Evolutionary conservation across 1,140 invertebrate genomes (phyloP).

Genomic region (Antheraea mylitta): DNA sequence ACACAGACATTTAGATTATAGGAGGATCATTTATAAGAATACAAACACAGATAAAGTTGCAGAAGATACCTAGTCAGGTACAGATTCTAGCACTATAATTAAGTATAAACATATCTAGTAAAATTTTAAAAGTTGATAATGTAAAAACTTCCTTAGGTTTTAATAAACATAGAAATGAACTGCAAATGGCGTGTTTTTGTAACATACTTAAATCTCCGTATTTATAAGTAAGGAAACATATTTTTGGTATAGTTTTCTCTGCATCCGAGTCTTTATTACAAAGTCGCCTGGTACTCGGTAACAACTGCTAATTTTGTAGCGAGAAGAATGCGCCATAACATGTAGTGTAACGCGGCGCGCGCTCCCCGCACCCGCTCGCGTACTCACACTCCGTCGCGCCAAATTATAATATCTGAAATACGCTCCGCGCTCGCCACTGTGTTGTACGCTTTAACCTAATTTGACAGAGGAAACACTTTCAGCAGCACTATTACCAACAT

Average conservation of each 20-base stretch:
- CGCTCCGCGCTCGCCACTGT: neutral
- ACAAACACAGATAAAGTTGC: too few species aligned
- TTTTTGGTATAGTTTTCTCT: neutral
- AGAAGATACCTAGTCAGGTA: too few species aligned
- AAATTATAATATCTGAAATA: neutral
- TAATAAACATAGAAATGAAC: too few species aligned
- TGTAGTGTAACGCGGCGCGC: neutral
- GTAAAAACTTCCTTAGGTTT: too few species aligned
- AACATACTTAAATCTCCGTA: too few species aligned
- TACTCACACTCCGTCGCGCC: neutral
- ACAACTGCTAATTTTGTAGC: constrained; percentile 27
- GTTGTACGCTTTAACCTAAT: constrained; percentile 6
- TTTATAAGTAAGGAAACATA: neutral
- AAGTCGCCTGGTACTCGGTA: constrained; percentile 9
- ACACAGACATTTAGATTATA: too few species aligned
- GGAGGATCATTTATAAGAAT: too few species aligned
- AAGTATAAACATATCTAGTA: too few species aligned
- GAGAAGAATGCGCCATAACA: constrained; percentile 25
- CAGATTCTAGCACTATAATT: too few species aligned
- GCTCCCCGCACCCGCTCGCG: constrained; percentile 1
- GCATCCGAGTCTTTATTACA: constrained; percentile 6
- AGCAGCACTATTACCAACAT: neutral
- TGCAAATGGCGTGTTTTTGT: too few species aligned
- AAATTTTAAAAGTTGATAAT: too few species aligned
- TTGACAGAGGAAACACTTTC: constrained; percentile 6